phyloP scores from a whole-genome alignment of 2,797 vertebrate genomes.

The Taenioides sp. region DNA sequence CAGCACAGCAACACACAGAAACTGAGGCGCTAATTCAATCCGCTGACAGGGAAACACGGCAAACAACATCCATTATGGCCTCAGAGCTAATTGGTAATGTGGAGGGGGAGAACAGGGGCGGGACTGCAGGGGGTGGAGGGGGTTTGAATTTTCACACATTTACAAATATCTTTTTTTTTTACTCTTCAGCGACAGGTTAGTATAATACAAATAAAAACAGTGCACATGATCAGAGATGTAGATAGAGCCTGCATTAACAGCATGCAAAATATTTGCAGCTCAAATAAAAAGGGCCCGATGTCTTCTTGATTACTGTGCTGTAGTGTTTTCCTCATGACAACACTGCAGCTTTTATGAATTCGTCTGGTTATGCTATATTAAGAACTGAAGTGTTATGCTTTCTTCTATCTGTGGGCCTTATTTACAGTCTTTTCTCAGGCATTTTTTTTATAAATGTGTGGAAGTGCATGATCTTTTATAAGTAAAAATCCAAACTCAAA shows the following conservation, averaged over 20 bases:
- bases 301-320: background rate
- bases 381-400: conserved; percentile 12
- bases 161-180: background rate
- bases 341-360: background rate
- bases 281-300: background rate
- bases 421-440: background rate
- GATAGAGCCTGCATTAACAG: background rate
- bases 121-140: conserved; percentile 2
- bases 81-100: conserved; percentile 80
- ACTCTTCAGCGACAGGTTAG: background rate
- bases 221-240: background rate
- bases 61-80: conserved; percentile 83
- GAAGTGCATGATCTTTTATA: background rate
- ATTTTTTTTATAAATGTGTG: background rate
- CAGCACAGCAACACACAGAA: conserved; percentile 37
- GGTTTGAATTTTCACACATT: background rate
- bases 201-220: background rate
- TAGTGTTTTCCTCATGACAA: conserved; percentile 3
- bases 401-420: background rate
- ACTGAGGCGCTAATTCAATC: conserved; percentile 79
- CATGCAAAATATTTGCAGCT: conserved; percentile 1
- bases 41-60: conserved; percentile 80
- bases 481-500: conserved; percentile 1
- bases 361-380: conserved; percentile 4
- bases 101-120: conserved; percentile 26